Evolutionary conservation across 2,797 vertebrate genomes (phyloP).

Genomic region (Chloroceryle inda): DNA sequence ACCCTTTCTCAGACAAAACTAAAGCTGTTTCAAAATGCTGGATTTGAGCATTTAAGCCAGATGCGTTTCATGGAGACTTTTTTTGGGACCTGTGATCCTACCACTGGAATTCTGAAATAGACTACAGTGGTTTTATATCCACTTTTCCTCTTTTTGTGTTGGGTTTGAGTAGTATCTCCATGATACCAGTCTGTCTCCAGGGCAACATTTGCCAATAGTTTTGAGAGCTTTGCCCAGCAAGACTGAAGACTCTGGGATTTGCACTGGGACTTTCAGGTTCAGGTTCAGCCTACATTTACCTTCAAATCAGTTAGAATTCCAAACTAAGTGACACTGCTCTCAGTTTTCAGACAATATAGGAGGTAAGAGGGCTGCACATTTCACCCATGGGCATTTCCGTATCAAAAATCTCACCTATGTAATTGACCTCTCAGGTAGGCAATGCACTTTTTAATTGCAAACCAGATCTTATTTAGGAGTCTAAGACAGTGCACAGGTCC

Average conservation of each 20-base stretch:
- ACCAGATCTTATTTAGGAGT: background rate
- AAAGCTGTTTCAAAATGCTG: background rate
- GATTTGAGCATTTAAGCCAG: background rate
- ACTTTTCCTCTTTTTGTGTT: background rate
- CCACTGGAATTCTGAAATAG: background rate
- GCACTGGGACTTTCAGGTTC: background rate
- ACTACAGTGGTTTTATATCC: background rate
- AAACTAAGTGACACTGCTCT: background rate
- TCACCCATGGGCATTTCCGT: background rate
- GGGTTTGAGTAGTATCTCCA: background rate
- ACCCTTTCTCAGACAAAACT: background rate
- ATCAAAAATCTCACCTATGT: background rate
- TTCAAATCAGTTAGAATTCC: background rate
- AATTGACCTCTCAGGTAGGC: background rate
- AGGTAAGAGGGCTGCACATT: background rate
- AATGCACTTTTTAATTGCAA: background rate
- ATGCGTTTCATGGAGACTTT: rapidly evolving
- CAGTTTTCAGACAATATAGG: background rate
- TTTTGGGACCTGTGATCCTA: background rate
- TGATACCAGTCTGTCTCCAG: background rate
- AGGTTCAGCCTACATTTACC: background rate
- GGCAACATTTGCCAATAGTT: background rate
- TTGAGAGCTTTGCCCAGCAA: background rate
- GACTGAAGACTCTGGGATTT: background rate
- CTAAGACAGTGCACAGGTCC: background rate